Evolutionary conservation across 2,113 vertebrate genomes (phyloP).

Genomic region (Turdus rufiventris): DNA sequence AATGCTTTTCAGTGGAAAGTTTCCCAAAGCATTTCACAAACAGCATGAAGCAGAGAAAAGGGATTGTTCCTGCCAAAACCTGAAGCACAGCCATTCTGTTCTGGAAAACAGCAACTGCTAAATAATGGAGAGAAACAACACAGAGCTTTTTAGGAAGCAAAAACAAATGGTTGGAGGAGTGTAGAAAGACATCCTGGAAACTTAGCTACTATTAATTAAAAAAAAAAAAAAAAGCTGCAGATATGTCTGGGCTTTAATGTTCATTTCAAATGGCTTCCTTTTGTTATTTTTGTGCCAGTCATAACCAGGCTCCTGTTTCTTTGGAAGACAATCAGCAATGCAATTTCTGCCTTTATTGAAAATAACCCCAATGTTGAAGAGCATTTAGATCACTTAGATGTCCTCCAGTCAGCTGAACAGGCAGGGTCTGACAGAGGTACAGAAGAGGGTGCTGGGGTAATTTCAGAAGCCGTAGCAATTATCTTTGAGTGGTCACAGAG

Average conservation of each 20-base stretch:
- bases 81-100: slow-evolving; percentile 42
- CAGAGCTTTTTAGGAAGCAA: slow-evolving; percentile 39
- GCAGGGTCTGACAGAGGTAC: not conserved
- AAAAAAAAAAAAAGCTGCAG: not conserved
- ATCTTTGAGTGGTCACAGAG: not conserved
- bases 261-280: slow-evolving; percentile 12
- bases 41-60: not conserved
- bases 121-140: slow-evolving; percentile 38
- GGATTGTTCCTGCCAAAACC: slow-evolving; percentile 45
- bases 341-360: not conserved
- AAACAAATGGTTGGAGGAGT: slow-evolving; percentile 20
- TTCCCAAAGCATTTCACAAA: slow-evolving; percentile 59
- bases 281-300: not conserved
- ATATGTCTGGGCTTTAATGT: slow-evolving; percentile 10
- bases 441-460: not conserved
- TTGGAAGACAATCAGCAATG: not conserved
- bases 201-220: not conserved
- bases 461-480: not conserved
- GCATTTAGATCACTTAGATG: not conserved
- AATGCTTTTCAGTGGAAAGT: slow-evolving; percentile 39
- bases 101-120: slow-evolving; percentile 38
- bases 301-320: not conserved
- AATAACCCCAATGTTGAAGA: not conserved
- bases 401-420: not conserved
- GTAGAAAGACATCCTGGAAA: slow-evolving; percentile 8